Evolutionary conservation across 2,113 vertebrate genomes (phyloP).

Genomic region (Atherinomorus stipes): DNA sequence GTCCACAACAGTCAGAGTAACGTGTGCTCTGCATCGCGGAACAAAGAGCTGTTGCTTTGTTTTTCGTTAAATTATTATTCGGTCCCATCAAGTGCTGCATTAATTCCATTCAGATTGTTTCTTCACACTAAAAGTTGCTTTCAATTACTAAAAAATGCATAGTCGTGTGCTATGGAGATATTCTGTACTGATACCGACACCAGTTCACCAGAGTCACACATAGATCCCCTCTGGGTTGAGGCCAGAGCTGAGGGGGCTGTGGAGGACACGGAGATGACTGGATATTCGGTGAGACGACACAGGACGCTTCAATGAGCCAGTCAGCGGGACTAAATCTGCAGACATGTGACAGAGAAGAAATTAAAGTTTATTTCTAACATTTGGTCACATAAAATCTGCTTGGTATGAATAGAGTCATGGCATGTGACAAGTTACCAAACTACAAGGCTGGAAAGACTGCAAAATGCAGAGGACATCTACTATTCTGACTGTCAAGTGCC

Average conservation of each 20-base stretch:
- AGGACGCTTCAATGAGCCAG: constrained; percentile 92
- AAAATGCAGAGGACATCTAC: not conserved
- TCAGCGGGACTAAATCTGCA: constrained; percentile 85
- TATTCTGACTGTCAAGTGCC: not conserved
- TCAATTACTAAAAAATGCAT: constrained; percentile 47
- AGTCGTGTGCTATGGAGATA: constrained; percentile 67
- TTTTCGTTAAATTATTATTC: constrained; percentile 6
- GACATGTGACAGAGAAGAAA: not conserved
- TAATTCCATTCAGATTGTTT: constrained; percentile 21
- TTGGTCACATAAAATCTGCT: not conserved
- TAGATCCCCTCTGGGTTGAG: constrained; percentile 99
- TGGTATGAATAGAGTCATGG: not conserved
- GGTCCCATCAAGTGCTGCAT: constrained; percentile 45
- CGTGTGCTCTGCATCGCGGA: constrained; percentile 6
- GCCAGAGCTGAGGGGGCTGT: constrained; percentile 89
- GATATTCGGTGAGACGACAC: constrained; percentile 86
- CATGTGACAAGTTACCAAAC: not conserved
- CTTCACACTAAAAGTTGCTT: constrained; percentile 43
- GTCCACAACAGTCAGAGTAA: constrained; percentile 29
- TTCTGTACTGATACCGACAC: constrained; percentile 52
- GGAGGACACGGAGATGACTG: constrained; percentile 91
- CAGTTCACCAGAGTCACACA: constrained; percentile 82
- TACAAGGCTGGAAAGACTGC: not conserved
- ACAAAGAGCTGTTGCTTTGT: not conserved
- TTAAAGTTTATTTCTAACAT: not conserved